Percentiles rank a stretch among this genome's conserved stretches.
Evolutionary conservation across 2,113 vertebrate species (phyloP).

Genomic region (Recurvirostra avosetta): DNA sequence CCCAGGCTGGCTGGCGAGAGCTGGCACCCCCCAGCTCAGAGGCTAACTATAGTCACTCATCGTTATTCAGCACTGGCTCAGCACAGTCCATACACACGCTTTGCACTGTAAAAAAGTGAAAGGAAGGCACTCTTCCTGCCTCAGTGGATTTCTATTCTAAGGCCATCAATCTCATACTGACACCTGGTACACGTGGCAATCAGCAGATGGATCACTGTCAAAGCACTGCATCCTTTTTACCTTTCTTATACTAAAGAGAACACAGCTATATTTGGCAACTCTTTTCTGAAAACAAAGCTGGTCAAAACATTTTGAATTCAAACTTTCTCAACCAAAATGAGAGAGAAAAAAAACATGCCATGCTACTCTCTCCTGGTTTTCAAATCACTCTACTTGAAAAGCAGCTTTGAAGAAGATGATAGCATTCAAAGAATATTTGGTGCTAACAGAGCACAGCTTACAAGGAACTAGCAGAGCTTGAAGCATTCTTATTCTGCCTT

Average conservation of each 20-base stretch:
- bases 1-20: neutral
- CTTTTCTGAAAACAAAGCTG: neutral
- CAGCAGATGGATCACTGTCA: neutral
- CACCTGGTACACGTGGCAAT: neutral
- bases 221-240: neutral
- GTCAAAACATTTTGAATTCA: constrained; percentile 21
- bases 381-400: neutral
- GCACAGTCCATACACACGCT: neutral
- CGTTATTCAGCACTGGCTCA: neutral
- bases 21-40: neutral
- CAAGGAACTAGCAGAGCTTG: neutral
- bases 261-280: neutral
- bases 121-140: neutral
- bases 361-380: neutral
- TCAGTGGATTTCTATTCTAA: neutral
- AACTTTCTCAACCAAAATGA: neutral
- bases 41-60: neutral
- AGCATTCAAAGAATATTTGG: neutral
- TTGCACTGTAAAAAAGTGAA: neutral
- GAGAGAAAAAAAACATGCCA: neutral
- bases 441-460: neutral
- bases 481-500: neutral
- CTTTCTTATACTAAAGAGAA: neutral
- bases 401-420: neutral
- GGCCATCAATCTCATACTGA: neutral